A percentile compares a stretch with the other conserved stretches of the same genome.
phyloP scores from a whole-genome alignment of 2,888 invertebrate genomes.

The Auanema sp. region DNA sequence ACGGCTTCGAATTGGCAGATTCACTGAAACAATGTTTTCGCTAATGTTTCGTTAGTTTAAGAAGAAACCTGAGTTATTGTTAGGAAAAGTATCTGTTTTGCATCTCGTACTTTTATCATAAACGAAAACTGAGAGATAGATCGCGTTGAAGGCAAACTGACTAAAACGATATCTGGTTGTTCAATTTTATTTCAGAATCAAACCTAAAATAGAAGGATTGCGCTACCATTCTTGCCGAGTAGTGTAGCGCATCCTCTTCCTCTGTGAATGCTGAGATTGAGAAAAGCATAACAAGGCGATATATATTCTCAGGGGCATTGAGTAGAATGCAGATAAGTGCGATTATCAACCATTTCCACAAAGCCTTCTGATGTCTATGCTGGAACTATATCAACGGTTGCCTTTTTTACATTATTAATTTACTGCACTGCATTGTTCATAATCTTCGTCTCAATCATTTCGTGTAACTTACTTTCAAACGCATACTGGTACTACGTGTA shows the following conservation, averaged over 20 bases:
- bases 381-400: conserved; percentile 13
- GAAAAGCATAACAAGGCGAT: conserved; percentile 21
- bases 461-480: conserved; percentile 17
- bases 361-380: conserved; percentile 27
- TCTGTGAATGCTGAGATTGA: conserved; percentile 9
- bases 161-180: conserved; percentile 20
- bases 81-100: conserved; percentile 2
- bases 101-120: conserved; percentile 28
- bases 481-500: conserved; percentile 23
- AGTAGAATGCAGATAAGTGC: conserved; percentile 29
- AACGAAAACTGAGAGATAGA: conserved; percentile 32
- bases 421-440: too few relatives aligned
- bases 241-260: conserved; percentile 10
- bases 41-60: too few relatives aligned
- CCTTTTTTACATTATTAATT: not conserved
- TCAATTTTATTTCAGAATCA: not conserved
- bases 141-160: conserved; percentile 38
- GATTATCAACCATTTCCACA: conserved; percentile 31
- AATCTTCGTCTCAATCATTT: too few relatives aligned
- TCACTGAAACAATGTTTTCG: too few relatives aligned
- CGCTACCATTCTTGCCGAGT: conserved; percentile 22
- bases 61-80: too few relatives aligned
- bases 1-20: too few relatives aligned
- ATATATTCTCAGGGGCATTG: conserved; percentile 33
- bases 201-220: conserved; percentile 34